phyloP scores from a whole-genome alignment of 2,797 vertebrate genomes.

The Corythornis leucogaster region DNA sequence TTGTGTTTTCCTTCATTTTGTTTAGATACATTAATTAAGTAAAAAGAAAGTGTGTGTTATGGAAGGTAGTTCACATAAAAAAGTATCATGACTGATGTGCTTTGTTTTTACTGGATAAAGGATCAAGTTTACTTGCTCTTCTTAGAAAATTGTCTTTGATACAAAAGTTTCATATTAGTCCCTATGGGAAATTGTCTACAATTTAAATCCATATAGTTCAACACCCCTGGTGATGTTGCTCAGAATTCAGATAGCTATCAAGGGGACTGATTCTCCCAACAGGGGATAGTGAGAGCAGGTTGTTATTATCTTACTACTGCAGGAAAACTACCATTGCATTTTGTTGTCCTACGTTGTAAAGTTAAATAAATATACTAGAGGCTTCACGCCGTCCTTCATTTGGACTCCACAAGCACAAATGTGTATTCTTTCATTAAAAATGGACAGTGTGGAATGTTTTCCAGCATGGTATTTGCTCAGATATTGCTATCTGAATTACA shows the following conservation, averaged over 20 bases:
- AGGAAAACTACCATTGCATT: constrained; percentile 47
- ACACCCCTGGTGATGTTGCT: constrained; percentile 20
- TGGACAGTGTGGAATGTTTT: constrained; percentile 33
- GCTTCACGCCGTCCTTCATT: constrained; percentile 25
- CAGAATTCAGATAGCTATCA: constrained; percentile 31
- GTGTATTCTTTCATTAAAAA: constrained; percentile 48
- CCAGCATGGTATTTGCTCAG: constrained; percentile 30
- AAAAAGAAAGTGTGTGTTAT: not conserved
- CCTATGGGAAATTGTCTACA: not conserved
- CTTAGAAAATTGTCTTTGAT: constrained; percentile 24
- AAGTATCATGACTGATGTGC: not conserved
- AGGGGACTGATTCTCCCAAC: constrained; percentile 22
- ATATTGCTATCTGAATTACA: constrained; percentile 68
- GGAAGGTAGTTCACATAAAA: not conserved
- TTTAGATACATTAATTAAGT: not conserved
- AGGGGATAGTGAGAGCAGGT: constrained; percentile 38
- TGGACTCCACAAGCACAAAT: constrained; percentile 31
- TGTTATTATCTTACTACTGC: constrained; percentile 38
- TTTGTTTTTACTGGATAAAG: not conserved
- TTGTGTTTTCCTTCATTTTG: not conserved
- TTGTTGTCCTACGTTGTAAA: not conserved
- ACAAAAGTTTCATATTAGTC: constrained; percentile 31
- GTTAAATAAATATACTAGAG: constrained; percentile 19
- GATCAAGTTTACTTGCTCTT: constrained; percentile 3
- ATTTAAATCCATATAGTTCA: constrained; percentile 53